Percentiles rank a stretch among this genome's conserved stretches.
phyloP scores from a whole-genome alignment of 2,888 invertebrate genomes.

The Diabrotica balteata region DNA sequence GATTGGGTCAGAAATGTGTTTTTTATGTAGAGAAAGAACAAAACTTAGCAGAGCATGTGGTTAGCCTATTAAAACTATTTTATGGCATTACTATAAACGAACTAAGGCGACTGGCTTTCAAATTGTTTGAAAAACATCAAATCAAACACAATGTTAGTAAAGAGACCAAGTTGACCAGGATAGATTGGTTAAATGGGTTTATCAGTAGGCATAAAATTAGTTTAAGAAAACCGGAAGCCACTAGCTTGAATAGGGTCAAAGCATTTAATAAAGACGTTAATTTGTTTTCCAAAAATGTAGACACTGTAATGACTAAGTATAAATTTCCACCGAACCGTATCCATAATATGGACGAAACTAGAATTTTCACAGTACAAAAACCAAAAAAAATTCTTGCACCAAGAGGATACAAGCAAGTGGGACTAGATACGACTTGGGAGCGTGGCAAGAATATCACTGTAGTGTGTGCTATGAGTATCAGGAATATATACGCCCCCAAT shows the following conservation, averaged over 20 bases:
- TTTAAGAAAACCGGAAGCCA: too few relatives aligned
- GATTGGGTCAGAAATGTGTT: background rate
- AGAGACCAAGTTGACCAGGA: background rate
- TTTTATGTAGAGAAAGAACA: constrained; percentile 11
- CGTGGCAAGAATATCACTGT: constrained; percentile 57
- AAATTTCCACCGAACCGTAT: too few relatives aligned
- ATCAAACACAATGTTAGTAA: background rate
- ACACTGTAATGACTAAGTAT: too few relatives aligned
- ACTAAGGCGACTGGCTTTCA: too few relatives aligned
- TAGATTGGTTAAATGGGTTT: constrained; percentile 1
- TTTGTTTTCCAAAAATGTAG: too few relatives aligned
- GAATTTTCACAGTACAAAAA: constrained; percentile 50
- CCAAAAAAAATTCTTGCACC: constrained; percentile 54
- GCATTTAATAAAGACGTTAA: too few relatives aligned
- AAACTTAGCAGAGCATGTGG: too few relatives aligned
- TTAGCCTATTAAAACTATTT: background rate
- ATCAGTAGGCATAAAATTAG: too few relatives aligned
- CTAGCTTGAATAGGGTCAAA: too few relatives aligned
- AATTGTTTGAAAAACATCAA: background rate
- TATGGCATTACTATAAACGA: constrained; percentile 2
- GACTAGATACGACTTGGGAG: constrained; percentile 56
- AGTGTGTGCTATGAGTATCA: too few relatives aligned
- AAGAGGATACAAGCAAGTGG: constrained; percentile 57
- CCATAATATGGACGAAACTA: too few relatives aligned
- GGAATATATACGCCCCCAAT: too few relatives aligned